Conservation (phyloP, 2,113 vertebrate genomes). For the Octodon degus region DNA sequence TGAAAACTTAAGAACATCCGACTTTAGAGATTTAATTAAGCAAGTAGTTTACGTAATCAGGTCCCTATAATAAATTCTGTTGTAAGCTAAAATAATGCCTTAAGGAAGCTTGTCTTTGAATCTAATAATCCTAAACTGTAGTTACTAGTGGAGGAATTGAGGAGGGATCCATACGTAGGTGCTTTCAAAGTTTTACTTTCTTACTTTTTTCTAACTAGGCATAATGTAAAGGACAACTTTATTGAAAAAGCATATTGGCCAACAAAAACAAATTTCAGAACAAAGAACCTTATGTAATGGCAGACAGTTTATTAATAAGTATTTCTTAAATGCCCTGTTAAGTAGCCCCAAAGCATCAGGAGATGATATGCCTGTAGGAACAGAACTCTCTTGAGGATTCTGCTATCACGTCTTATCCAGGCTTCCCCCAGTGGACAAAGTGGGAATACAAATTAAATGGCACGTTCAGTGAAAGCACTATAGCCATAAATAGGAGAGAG, state of each 20-base stretch:
- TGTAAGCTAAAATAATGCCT: background rate
- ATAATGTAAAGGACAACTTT: background rate
- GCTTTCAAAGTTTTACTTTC: background rate
- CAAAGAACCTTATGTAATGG: background rate
- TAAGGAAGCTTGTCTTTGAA: background rate
- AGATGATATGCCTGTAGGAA: background rate
- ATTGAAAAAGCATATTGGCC: background rate
- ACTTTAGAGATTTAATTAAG: conserved; percentile 28
- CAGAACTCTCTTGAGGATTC: background rate
- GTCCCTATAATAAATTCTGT: background rate
- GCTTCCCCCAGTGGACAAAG: background rate
- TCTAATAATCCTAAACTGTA: background rate
- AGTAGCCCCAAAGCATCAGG: background rate
- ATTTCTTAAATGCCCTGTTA: background rate
- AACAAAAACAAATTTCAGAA: conserved; percentile 26
- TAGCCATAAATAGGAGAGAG: background rate
- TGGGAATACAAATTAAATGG: background rate
- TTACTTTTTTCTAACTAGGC: background rate
- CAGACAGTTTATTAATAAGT: background rate
- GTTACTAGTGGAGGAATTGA: background rate
- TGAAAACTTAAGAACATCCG: background rate
- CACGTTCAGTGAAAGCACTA: background rate
- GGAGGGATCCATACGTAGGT: background rate
- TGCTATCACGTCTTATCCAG: background rate
- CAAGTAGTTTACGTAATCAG: background rate